These are phyloP conservation scores for Nothoprocta perdicaria DNA, from an alignment of 2,113 vertebrate species.

Conservation along the genomic window DNA sequence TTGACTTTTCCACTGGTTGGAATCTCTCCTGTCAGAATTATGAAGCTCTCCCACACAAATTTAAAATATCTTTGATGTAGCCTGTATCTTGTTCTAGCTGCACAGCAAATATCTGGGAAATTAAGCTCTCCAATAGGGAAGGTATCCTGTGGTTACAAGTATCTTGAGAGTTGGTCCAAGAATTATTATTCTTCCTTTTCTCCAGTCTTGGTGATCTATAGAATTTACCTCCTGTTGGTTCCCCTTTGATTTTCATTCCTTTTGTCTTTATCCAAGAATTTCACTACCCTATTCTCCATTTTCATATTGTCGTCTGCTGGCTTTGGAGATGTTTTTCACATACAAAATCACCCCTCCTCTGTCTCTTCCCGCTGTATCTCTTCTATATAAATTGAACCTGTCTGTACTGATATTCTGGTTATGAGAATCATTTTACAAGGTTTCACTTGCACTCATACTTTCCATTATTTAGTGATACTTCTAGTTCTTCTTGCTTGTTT, in stretches of 20 bases:
- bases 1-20: constrained; percentile 61
- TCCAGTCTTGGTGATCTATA: constrained; percentile 66
- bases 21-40: constrained; percentile 62
- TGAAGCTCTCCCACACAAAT: constrained; percentile 68
- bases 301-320: constrained; percentile 69
- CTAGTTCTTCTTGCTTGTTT: constrained; percentile 68
- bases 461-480: constrained; percentile 67
- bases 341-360: constrained; percentile 39
- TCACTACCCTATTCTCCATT: constrained; percentile 61
- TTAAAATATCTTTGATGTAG: constrained; percentile 65
- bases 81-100: constrained; percentile 46
- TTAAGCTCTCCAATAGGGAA: constrained; percentile 56
- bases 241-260: constrained; percentile 71
- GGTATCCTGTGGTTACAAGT: constrained; percentile 69
- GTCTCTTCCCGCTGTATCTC: constrained; percentile 25
- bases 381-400: constrained; percentile 69
- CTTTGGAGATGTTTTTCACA: constrained; percentile 58
- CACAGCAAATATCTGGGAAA: constrained; percentile 66
- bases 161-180: constrained; percentile 65
- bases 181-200: constrained; percentile 69
- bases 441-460: constrained; percentile 52
- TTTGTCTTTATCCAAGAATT: constrained; percentile 73
- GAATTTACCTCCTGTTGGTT: constrained; percentile 60
- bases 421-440: constrained; percentile 65
- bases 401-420: constrained; percentile 71